Base-by-base conservation (phyloP, 2,113 vertebrate genomes). In the Tympanuchus pallidicinctus region DNA sequence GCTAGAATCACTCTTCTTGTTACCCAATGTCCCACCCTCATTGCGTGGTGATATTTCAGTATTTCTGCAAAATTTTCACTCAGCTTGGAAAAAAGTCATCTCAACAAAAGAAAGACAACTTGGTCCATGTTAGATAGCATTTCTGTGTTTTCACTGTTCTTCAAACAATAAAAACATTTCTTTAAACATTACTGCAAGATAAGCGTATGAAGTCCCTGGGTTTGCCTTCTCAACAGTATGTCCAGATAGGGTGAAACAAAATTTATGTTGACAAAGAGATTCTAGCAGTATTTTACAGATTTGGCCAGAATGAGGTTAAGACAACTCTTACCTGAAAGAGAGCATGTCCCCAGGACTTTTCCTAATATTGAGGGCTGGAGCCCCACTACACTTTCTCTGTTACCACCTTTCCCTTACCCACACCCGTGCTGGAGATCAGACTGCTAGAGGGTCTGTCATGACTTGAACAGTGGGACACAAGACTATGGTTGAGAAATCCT, bases 171-270 rank as follows among this genome's bases (percentile, higher is more conserved):
- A 48, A 80, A 32, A 12, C 2, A 59, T 34, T 52, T 77, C 6
- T 67, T 63, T 21, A 71, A 64, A 19, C 50, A 34, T 38, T 63
- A n/a, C 48, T 59, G 18, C 45, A 73, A 74, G 42, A 47, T 28
- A 21, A 86, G 6, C 7, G 3, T 42, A 16, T 50, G 43, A 65
- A 47, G 3, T 34, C 30, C 21, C 28, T 71, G 17, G 60, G 4
- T 9, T 19, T 78, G 8, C 34, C n/a, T 12, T 60, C 16, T 28
- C 45, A 32, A n/a, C 1, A 63, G 10, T 0, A 1, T 3, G 10
- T 69, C 13, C 8, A 74, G 32, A 21, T 4, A 11, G 25, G 10
- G 8, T 61, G 40, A 70, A 78, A 82, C 3, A 84, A 52, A 90
- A 54, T 4, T 45, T 75, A 6, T 9, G 20, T 28, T 25, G 65